phyloP scores from a whole-genome alignment of 2,113 vertebrate species.

The Chaetodon auriga region DNA sequence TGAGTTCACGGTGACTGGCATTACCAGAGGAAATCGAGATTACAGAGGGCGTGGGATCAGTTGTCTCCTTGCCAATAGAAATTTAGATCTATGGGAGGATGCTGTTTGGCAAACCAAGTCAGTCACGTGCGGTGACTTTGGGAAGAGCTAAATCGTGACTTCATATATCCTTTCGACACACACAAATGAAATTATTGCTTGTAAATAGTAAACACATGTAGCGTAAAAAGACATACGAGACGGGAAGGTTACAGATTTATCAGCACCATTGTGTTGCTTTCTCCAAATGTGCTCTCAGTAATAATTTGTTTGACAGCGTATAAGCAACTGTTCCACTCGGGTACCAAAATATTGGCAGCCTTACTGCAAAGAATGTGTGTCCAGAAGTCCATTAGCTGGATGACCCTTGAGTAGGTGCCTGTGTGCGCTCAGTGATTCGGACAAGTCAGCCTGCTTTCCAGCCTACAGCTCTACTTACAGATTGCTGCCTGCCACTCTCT shows the following conservation, averaged over 20 bases:
- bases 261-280: conserved; percentile 9
- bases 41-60: conserved; percentile 69
- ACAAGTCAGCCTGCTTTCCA: conserved; percentile 58
- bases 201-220: conserved; percentile 24
- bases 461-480: conserved; percentile 72
- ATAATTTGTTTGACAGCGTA: conserved; percentile 54
- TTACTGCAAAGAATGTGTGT: conserved; percentile 50
- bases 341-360: conserved; percentile 44
- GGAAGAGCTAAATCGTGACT: conserved; percentile 30
- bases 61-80: conserved; percentile 74
- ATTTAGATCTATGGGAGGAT: conserved; percentile 54
- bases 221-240: conserved; percentile 21
- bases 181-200: conserved; percentile 9
- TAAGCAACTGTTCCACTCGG: conserved; percentile 35
- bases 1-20: conserved; percentile 73
- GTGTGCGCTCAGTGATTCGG: conserved; percentile 75
- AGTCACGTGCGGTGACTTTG: conserved; percentile 34
- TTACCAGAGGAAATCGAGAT: conserved; percentile 80
- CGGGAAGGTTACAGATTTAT: conserved; percentile 36
- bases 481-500: conserved; percentile 78
- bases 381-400: conserved; percentile 74
- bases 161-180: conserved; percentile 4
- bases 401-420: conserved; percentile 67
- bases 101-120: conserved; percentile 48
- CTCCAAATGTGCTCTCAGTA: neutral